Conservation (phyloP, 2,113 vertebrate genomes). For the Clarias macrocephalus region DNA sequence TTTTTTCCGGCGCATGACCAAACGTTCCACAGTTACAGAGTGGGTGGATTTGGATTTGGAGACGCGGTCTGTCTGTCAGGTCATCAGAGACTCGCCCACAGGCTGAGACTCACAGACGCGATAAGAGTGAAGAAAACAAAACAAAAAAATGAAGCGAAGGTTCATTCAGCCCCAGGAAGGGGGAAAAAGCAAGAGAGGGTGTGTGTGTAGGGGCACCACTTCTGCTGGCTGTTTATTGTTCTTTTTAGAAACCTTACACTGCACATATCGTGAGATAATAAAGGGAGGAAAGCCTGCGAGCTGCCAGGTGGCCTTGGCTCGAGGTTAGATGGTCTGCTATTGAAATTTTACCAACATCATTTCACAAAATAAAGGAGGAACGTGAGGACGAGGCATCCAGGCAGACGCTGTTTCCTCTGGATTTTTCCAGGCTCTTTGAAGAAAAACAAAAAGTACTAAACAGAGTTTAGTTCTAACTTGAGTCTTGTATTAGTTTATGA, state of each 20-base stretch:
- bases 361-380: slow-evolving; percentile 40
- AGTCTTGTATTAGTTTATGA: not conserved
- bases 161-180: not conserved
- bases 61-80: not conserved
- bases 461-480: not conserved
- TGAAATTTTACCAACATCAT: slow-evolving; percentile 39
- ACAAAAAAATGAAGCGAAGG: not conserved
- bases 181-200: slow-evolving; percentile 12
- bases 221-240: slow-evolving; percentile 45
- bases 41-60: slow-evolving; percentile 39
- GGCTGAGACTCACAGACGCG: slow-evolving; percentile 14
- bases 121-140: not conserved
- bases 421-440: not conserved
- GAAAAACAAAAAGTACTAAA: not conserved
- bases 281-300: slow-evolving; percentile 41
- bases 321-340: slow-evolving; percentile 47
- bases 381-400: not conserved
- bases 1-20: not conserved
- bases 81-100: slow-evolving; percentile 25
- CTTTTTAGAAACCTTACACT: slow-evolving; percentile 33
- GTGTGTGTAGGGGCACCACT: slow-evolving; percentile 17
- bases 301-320: slow-evolving; percentile 36
- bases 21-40: slow-evolving; percentile 4
- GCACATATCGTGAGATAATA: slow-evolving; percentile 24
- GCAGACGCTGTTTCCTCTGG: slow-evolving; percentile 11